Evolutionary conservation across 1,140 invertebrate genomes (phyloP), one percentile per base, ranked within the genome.

Genomic region (Trissolcus basalis): DNA sequence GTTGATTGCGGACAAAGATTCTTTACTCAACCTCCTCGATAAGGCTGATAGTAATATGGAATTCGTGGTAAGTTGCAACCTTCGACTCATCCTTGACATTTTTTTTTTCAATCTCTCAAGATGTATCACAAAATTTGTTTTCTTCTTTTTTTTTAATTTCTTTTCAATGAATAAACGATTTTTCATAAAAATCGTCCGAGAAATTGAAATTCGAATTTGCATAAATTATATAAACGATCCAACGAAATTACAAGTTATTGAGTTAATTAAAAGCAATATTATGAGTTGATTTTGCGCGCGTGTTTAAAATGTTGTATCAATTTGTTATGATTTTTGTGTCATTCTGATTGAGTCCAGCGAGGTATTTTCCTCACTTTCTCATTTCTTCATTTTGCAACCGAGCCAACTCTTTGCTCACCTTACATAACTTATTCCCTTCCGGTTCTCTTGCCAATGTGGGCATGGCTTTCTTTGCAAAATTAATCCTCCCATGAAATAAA

Each of bases 1-100:
- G 93, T 85, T 95, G 3, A 89, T 91, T 13, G 91, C 92, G 11
- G 93, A 95, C 83, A 91, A 91, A 76, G 90, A 89, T 68, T 93
- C 93, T 7, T 90, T 93, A 77, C 90, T 92, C 61, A 90, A 90
- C 71, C 86, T 94, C 71, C 88, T 90, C 54, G 90, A 89, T 81
- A 89, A 90, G 77, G 90, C 90, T 60, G 90, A 92, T 67, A n/a
- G n/a, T n/a, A 87, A 89, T 64, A 87, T 89, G 51, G 84, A 89
- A 60, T 83, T 91, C 74, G 83, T 91, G 90, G 92, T 93, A 88
- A 91, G 90, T 88, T 16, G 19, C 19, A 27, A 27, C 19, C 6
- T 27, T 27, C 19, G 6, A 3, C 19, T 6, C 19, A 27, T 27
- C 6, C 19, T 27, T 1, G 6, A 27, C 1, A 27, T 15, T 27